Evolutionary conservation across 2,888 invertebrate genomes (phyloP).

Genomic region (Neocrepidodera transversa): DNA sequence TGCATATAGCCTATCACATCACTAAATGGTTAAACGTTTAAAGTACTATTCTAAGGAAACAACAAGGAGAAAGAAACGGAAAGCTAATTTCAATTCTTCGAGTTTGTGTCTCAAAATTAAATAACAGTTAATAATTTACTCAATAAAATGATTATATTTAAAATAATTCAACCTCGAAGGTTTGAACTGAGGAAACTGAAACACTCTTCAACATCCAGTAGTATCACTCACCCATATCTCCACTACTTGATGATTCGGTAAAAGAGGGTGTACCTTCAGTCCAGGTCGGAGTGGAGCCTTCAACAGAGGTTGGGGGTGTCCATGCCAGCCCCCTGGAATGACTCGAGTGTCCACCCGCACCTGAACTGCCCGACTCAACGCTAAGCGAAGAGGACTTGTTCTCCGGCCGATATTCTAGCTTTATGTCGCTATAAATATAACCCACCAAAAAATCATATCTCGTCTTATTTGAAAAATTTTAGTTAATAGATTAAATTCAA

Average conservation of each 20-base stretch:
- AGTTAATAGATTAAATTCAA: too few relatives aligned
- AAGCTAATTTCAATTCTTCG: slow-evolving; percentile 4
- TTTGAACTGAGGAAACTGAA: slow-evolving; percentile 1
- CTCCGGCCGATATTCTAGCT: slow-evolving; percentile 69
- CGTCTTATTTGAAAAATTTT: slow-evolving; percentile 1
- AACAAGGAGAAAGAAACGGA: slow-evolving; percentile 1
- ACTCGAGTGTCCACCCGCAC: slow-evolving; percentile 61
- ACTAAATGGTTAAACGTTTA: not conserved
- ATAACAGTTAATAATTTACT: too few relatives aligned
- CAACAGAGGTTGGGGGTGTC: slow-evolving; percentile 86
- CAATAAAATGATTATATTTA: too few relatives aligned
- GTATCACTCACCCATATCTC: slow-evolving; percentile 77
- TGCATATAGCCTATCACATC: slow-evolving; percentile 2
- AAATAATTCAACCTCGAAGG: not conserved
- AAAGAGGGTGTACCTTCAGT: slow-evolving; percentile 98
- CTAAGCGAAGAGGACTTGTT: slow-evolving; percentile 69
- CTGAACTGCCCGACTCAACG: slow-evolving; percentile 67
- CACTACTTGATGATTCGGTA: slow-evolving; percentile 95
- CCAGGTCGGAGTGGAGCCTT: slow-evolving; percentile 96
- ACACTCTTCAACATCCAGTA: slow-evolving; percentile 10
- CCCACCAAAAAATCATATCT: slow-evolving; percentile 19
- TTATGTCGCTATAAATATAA: slow-evolving; percentile 74
- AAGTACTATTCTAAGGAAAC: slow-evolving; percentile 11
- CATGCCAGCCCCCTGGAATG: slow-evolving; percentile 68
- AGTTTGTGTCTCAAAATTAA: not conserved